A percentile compares a stretch with the other conserved stretches of the same genome.
Conservation (phyloP, 2,888 invertebrate genomes). For the Erynnis tages region DNA sequence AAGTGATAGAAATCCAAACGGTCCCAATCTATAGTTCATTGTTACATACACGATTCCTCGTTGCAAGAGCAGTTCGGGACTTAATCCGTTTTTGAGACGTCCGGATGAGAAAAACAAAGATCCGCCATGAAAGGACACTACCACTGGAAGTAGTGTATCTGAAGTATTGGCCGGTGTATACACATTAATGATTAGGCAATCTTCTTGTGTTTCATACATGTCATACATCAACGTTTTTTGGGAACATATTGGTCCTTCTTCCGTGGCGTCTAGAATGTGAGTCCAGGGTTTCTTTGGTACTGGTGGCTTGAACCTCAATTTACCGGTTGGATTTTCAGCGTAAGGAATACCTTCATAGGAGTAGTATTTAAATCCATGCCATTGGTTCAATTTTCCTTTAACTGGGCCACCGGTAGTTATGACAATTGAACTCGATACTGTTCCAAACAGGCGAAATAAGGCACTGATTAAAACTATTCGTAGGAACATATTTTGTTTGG, state of each 20-base stretch:
- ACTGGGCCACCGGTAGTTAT: constrained; percentile 36
- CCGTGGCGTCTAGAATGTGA: constrained; percentile 36
- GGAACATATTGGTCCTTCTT: constrained; percentile 38
- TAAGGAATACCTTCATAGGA: constrained; percentile 44
- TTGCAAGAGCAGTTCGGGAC: constrained; percentile 43
- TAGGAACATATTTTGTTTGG: background rate
- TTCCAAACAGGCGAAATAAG: background rate
- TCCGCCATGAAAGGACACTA: constrained; percentile 51
- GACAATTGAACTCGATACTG: background rate
- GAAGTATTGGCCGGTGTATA: constrained; percentile 36
- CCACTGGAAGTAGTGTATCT: constrained; percentile 37
- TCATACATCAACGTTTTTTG: constrained; percentile 33
- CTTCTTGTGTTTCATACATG: constrained; percentile 39
- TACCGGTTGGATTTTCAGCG: constrained; percentile 41
- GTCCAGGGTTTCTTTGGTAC: constrained; percentile 40
- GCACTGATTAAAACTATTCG: background rate
- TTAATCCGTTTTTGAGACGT: constrained; percentile 36
- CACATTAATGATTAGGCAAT: constrained; percentile 42
- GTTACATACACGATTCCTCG: constrained; percentile 8
- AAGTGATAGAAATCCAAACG: background rate
- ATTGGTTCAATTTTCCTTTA: constrained; percentile 35
- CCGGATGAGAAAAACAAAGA: constrained; percentile 41
- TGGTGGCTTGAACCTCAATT: constrained; percentile 43
- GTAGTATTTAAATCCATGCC: constrained; percentile 34
- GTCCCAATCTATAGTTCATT: constrained; percentile 27